Percentiles rank a stretch among this genome's conserved stretches.
Evolutionary conservation across 30 jellyfish, hydroid and myxozoan species (phyloP).

Genomic region (Cassiopea andromeda): DNA sequence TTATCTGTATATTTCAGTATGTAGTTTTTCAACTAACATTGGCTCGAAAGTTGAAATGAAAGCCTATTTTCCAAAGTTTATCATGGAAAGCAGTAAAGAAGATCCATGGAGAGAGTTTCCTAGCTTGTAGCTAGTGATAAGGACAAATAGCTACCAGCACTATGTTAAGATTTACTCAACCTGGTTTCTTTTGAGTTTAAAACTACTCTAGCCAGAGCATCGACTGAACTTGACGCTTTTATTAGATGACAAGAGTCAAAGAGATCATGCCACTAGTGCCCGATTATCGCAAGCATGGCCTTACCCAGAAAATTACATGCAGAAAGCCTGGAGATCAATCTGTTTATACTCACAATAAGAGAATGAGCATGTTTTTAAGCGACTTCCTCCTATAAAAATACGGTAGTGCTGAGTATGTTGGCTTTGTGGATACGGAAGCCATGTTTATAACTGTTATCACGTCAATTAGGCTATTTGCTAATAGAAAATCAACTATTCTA

Average conservation of each 20-base stretch:
- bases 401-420: conserved; percentile 45
- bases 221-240: conserved; percentile 6
- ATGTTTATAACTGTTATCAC: conserved; percentile 49
- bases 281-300: conserved; percentile 3
- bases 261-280: conserved; percentile 42
- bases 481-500: neutral
- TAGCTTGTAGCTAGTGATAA: neutral
- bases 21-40: too few relatives aligned
- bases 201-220: conserved; percentile 38
- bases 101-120: neutral
- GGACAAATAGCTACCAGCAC: neutral
- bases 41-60: too few relatives aligned
- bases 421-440: conserved; percentile 63
- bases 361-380: conserved; percentile 29
- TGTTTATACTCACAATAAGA: neutral
- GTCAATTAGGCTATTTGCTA: neutral
- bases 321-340: conserved; percentile 17
- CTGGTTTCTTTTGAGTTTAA: neutral
- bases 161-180: neutral
- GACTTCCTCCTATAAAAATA: conserved; percentile 4
- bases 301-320: conserved; percentile 19
- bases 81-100: neutral
- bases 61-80: too few relatives aligned
- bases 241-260: conserved; percentile 20
- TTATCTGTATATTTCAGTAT: too few relatives aligned